A percentile compares a stretch with the other conserved stretches of the same genome.
These are phyloP conservation scores for Lates calcarifer DNA, from an alignment of 2,113 vertebrate genomes.

Conservation along the genomic window DNA sequence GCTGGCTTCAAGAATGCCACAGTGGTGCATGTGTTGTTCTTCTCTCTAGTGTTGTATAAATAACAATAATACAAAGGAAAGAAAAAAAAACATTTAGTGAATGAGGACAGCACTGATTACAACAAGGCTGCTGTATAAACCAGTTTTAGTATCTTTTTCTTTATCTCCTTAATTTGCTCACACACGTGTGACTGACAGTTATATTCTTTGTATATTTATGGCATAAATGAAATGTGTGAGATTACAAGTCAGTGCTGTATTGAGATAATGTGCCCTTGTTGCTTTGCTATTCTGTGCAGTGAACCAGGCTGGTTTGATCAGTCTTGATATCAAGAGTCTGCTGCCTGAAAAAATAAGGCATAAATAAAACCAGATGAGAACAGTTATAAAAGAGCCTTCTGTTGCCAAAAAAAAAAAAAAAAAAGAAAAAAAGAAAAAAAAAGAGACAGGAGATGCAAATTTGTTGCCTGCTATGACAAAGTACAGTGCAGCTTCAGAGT, in stretches of 20 bases:
- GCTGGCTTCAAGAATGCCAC: not conserved
- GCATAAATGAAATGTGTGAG: not conserved
- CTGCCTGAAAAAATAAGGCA: constrained; percentile 10
- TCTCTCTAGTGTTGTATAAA: not conserved
- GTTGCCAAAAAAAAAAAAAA: constrained; percentile 3
- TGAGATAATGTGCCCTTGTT: not conserved
- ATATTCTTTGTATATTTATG: not conserved
- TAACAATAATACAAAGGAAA: not conserved
- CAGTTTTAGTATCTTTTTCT: not conserved
- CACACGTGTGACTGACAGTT: not conserved
- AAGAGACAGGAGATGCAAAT: constrained; percentile 30
- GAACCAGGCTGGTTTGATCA: not conserved
- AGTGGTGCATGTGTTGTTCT: not conserved
- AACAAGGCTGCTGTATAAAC: not conserved
- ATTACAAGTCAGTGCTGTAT: not conserved
- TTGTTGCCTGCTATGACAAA: constrained; percentile 25
- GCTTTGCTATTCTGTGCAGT: not conserved
- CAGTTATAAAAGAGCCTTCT: constrained; percentile 4
- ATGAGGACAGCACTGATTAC: not conserved
- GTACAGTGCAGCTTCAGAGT: constrained; percentile 15
- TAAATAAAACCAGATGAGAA: constrained; percentile 6
- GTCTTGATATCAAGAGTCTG: not conserved
- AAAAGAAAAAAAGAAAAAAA: constrained; percentile 1
- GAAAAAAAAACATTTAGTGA: not conserved
- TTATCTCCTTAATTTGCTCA: not conserved